These are phyloP conservation scores for Zaprionus obscuricornis DNA, from an alignment of 2,888 invertebrate genomes.

Conservation along the genomic window DNA sequence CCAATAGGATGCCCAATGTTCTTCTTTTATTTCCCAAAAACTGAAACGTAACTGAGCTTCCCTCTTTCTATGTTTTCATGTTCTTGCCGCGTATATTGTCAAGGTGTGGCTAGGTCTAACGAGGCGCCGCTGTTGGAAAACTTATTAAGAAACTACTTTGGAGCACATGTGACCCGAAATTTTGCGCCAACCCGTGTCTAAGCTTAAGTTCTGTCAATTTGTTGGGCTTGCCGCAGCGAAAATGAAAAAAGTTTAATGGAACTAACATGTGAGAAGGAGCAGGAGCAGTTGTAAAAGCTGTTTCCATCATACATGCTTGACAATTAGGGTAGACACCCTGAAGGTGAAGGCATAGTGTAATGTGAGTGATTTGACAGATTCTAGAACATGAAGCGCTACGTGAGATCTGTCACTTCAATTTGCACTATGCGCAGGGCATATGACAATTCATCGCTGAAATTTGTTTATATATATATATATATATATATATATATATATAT, in stretches of 20 bases:
- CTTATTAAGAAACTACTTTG: slow-evolving; percentile 43
- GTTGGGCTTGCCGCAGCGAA: slow-evolving; percentile 27
- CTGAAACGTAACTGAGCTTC: slow-evolving; percentile 33
- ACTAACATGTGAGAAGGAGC: not conserved
- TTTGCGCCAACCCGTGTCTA: slow-evolving; percentile 2
- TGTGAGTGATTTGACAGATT: slow-evolving; percentile 44
- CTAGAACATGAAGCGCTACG: slow-evolving; percentile 23
- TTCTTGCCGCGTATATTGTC: not conserved
- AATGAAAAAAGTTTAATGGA: slow-evolving; percentile 27
- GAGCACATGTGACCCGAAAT: slow-evolving; percentile 35
- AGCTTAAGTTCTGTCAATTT: not conserved
- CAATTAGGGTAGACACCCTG: slow-evolving; percentile 28
- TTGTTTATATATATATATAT: no score
- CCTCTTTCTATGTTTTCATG: not conserved
- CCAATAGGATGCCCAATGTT: slow-evolving; percentile 19
- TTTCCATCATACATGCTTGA: not conserved
- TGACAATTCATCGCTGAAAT: not conserved
- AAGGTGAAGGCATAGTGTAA: slow-evolving; percentile 10
- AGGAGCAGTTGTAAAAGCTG: not conserved
- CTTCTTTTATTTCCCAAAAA: slow-evolving; percentile 28
- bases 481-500: not conserved
- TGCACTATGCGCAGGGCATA: slow-evolving; percentile 7
- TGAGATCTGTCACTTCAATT: slow-evolving; percentile 38
- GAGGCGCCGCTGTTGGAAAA: slow-evolving; percentile 34
- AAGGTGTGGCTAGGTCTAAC: slow-evolving; percentile 53